A percentile compares a stretch with the other conserved stretches of the same genome.
These are phyloP conservation scores for Pegoplata infirma DNA, from an alignment of 2,888 invertebrate genomes.

Conservation along the genomic window DNA sequence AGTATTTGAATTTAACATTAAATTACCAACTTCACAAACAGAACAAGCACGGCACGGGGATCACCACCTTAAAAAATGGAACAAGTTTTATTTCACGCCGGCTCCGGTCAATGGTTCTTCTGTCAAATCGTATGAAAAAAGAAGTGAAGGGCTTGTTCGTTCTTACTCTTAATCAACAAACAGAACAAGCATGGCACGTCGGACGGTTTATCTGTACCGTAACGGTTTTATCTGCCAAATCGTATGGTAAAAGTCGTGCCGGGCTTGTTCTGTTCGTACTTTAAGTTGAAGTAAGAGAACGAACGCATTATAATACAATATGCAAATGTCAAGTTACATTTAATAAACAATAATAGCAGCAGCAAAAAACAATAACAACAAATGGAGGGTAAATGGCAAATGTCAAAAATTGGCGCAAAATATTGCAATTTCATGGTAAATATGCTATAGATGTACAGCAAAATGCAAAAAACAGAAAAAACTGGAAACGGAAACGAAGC, in stretches of 20 bases:
- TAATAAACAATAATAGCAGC: constrained; percentile 49
- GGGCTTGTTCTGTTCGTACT: too few relatives aligned
- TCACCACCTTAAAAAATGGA: too few relatives aligned
- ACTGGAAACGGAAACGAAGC: not conserved
- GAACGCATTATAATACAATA: constrained; percentile 14
- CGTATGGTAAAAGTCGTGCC: too few relatives aligned
- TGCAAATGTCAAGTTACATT: constrained; percentile 43
- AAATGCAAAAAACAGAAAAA: not conserved
- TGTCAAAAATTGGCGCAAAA: constrained; percentile 42
- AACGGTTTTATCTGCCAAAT: too few relatives aligned
- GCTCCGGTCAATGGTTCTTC: too few relatives aligned
- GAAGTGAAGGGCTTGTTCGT: too few relatives aligned
- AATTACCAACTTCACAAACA: constrained; percentile 28
- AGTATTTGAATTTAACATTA: constrained; percentile 35
- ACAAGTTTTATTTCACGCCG: too few relatives aligned
- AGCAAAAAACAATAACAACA: not conserved
- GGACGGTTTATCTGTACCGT: too few relatives aligned
- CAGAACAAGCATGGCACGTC: too few relatives aligned
- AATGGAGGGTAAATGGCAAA: constrained; percentile 19
- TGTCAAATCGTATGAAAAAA: too few relatives aligned
- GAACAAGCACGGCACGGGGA: too few relatives aligned
- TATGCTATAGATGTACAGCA: constrained; percentile 28
- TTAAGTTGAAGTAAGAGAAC: not conserved
- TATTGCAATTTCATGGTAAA: constrained; percentile 57
- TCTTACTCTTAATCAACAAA: too few relatives aligned